phyloP scores from a whole-genome alignment of 2,113 vertebrate genomes.

The Cololabis saira region DNA sequence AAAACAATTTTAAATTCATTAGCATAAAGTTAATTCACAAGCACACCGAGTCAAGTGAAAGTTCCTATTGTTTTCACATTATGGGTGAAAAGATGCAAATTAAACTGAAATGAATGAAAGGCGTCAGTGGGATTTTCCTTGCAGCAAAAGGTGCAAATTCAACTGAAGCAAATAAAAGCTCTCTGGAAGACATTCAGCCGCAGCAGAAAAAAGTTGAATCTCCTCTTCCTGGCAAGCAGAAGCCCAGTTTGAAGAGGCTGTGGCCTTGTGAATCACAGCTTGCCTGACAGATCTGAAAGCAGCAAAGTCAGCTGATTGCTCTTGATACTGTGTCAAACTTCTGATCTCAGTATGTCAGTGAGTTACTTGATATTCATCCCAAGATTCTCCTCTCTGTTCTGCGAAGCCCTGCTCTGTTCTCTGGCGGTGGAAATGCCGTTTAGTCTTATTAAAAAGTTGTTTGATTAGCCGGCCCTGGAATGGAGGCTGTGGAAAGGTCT shows the following conservation, averaged over 20 bases:
- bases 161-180: slow-evolving; percentile 30
- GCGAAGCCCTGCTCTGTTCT: slow-evolving; percentile 74
- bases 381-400: slow-evolving; percentile 62
- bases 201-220: slow-evolving; percentile 20
- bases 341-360: slow-evolving; percentile 45
- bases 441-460: slow-evolving; percentile 90
- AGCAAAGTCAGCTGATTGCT: slow-evolving; percentile 61
- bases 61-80: too few relatives aligned
- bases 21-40: too few relatives aligned
- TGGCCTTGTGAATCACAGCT: slow-evolving; percentile 48
- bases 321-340: slow-evolving; percentile 68
- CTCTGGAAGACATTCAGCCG: slow-evolving; percentile 13
- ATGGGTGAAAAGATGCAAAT: too few relatives aligned
- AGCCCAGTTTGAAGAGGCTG: slow-evolving; percentile 24
- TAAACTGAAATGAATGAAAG: too few relatives aligned
- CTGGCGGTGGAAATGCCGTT: slow-evolving; percentile 79
- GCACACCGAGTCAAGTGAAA: too few relatives aligned
- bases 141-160: slow-evolving; percentile 17
- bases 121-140: too few relatives aligned
- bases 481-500: slow-evolving; percentile 86
- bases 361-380: slow-evolving; percentile 82
- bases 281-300: slow-evolving; percentile 51
- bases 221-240: slow-evolving; percentile 43
- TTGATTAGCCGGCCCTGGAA: slow-evolving; percentile 86
- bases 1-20: too few relatives aligned